phyloP scores from a whole-genome alignment of 2,888 invertebrate genomes.

The Sarcophaga variegata region DNA sequence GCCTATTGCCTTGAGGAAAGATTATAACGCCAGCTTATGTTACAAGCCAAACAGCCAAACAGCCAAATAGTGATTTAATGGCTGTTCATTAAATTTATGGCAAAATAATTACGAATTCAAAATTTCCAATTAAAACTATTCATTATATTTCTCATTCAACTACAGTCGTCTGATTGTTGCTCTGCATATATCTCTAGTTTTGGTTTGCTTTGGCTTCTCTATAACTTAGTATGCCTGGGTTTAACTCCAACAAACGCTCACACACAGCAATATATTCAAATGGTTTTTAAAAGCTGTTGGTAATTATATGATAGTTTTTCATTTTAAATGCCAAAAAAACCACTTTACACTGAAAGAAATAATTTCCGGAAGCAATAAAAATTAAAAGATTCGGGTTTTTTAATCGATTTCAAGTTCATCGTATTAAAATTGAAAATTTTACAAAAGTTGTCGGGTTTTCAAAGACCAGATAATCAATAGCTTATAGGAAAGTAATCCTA shows the following conservation, averaged over 20 bases:
- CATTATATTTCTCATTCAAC: not conserved
- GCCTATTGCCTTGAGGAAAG: constrained; percentile 1
- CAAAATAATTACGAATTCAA: constrained; percentile 64
- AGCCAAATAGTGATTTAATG: constrained; percentile 2
- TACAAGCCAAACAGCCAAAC: not conserved
- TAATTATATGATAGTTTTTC: not conserved
- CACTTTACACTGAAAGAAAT: not conserved
- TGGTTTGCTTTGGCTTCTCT: not conserved
- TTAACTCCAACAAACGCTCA: not conserved
- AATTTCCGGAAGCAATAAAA: too few relatives aligned
- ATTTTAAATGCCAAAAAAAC: not conserved
- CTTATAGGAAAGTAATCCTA: too few relatives aligned
- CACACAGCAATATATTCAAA: not conserved
- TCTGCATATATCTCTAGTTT: not conserved
- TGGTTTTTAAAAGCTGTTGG: not conserved
- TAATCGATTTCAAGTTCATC: too few relatives aligned
- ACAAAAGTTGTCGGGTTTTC: too few relatives aligned
- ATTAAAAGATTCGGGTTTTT: too few relatives aligned
- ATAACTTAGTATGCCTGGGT: not conserved
- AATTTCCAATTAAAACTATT: constrained; percentile 54
- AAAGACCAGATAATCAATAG: too few relatives aligned
- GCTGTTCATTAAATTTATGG: constrained; percentile 50
- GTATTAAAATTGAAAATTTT: too few relatives aligned
- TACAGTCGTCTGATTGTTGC: not conserved
- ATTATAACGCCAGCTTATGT: not conserved